A percentile compares a stretch with the other conserved stretches of the same genome.
Evolutionary conservation across 1,140 invertebrate genomes (phyloP).

Genomic region (Drosophila ercepeae): DNA sequence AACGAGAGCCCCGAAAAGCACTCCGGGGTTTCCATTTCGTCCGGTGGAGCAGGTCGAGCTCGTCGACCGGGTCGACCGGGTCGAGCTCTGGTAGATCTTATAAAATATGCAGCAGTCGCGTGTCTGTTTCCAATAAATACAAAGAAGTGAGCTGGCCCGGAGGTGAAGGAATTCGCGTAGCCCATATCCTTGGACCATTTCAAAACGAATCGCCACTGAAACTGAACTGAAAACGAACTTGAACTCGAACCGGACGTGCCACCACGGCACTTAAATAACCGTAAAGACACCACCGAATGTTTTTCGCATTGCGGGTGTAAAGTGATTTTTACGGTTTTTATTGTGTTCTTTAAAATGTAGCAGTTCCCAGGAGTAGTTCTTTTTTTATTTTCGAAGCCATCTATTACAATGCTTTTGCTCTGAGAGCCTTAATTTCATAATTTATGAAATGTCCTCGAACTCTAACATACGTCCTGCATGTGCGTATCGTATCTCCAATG

Average conservation of each 20-base stretch:
- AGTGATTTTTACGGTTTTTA: slow-evolving; percentile 13
- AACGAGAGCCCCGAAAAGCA: slow-evolving; percentile 52
- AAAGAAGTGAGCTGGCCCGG: slow-evolving; percentile 4
- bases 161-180: slow-evolving; percentile 5
- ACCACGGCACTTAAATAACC: slow-evolving; percentile 33
- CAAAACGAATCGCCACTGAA: no score
- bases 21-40: not conserved
- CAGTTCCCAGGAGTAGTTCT: not conserved
- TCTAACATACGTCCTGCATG: slow-evolving; percentile 3
- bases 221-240: not conserved
- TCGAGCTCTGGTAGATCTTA: slow-evolving; percentile 55
- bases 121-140: slow-evolving; percentile 79
- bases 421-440: not conserved
- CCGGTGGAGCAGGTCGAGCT: no score
- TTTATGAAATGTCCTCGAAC: slow-evolving; percentile 8
- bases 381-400: not conserved
- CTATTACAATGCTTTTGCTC: not conserved
- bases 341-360: not conserved
- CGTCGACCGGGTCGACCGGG: no score
- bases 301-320: slow-evolving; percentile 9
- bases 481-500: no score
- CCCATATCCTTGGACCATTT: slow-evolving; percentile 18
- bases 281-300: slow-evolving; percentile 30
- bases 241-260: slow-evolving; percentile 15
- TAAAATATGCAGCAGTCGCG: slow-evolving; percentile 78